phyloP scores from a whole-genome alignment of 2,113 vertebrate species.

The Merops nubicus region DNA sequence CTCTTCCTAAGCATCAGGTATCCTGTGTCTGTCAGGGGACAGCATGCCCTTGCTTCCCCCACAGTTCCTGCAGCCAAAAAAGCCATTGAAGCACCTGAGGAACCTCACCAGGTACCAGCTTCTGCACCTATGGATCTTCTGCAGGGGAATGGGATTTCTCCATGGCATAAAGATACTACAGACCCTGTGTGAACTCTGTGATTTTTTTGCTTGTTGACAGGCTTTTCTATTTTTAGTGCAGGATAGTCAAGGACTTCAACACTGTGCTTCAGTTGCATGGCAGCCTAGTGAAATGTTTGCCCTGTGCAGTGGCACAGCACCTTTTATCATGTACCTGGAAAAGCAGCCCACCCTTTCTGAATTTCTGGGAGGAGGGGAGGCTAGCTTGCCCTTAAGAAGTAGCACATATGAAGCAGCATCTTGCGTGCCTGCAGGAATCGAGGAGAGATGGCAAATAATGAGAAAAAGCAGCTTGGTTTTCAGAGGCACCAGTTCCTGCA shows the following conservation, averaged over 20 bases:
- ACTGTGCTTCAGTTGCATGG: fast-evolving
- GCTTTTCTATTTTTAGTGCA: background rate
- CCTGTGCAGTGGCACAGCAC: background rate
- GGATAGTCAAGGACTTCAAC: background rate
- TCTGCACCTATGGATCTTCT: background rate
- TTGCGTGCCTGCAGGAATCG: background rate
- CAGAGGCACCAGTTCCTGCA: background rate
- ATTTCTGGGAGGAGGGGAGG: background rate
- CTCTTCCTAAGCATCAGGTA: background rate
- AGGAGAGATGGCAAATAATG: background rate
- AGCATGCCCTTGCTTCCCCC: background rate
- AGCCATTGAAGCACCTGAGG: fast-evolving
- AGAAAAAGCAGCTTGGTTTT: background rate
- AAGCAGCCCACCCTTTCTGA: background rate
- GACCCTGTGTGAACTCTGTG: background rate
- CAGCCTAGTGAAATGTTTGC: background rate
- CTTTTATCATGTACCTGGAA: background rate
- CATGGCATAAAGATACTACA: background rate
- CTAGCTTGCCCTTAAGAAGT: background rate
- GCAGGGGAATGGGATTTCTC: background rate
- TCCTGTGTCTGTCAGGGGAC: background rate
- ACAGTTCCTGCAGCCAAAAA: fast-evolving
- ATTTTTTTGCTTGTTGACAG: background rate
- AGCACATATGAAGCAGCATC: background rate
- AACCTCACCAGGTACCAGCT: background rate